Percentiles rank a stretch among this genome's conserved stretches.
phyloP scores from a whole-genome alignment of 2,113 vertebrate genomes.

The Austrofundulus limnaeus region DNA sequence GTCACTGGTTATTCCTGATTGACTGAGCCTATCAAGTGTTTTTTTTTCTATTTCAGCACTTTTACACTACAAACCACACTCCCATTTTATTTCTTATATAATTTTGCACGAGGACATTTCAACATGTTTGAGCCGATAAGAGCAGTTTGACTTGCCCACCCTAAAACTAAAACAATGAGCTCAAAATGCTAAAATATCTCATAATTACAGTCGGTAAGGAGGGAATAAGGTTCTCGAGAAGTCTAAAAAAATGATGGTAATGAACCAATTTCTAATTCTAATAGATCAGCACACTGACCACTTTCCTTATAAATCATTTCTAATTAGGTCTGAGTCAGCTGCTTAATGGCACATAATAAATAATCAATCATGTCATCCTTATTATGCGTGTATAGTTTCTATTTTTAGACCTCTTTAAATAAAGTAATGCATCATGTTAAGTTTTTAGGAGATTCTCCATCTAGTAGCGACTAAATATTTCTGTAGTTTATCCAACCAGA shows the following conservation, averaged over 20 bases:
- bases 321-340: conserved; percentile 42
- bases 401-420: conserved; percentile 12
- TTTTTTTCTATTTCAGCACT: too few relatives aligned
- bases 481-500: neutral
- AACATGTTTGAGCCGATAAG: neutral
- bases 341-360: conserved; percentile 25
- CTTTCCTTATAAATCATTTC: conserved; percentile 34
- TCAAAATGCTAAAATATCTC: neutral
- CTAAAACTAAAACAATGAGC: neutral
- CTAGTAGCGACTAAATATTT: conserved; percentile 15
- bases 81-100: too few relatives aligned
- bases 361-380: conserved; percentile 40
- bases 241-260: conserved; percentile 10
- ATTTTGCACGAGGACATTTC: neutral
- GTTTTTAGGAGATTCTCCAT: conserved; percentile 23
- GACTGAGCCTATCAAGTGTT: too few relatives aligned
- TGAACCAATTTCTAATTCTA: conserved; percentile 18
- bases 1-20: neutral
- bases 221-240: conserved; percentile 1
- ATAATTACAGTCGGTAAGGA: neutral
- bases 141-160: too few relatives aligned
- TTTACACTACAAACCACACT: too few relatives aligned
- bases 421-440: conserved; percentile 22
- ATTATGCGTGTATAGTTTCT: conserved; percentile 1
- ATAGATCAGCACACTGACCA: conserved; percentile 13